phyloP scores from a whole-genome alignment of 2,113 vertebrate genomes.

The Raja brachyura region DNA sequence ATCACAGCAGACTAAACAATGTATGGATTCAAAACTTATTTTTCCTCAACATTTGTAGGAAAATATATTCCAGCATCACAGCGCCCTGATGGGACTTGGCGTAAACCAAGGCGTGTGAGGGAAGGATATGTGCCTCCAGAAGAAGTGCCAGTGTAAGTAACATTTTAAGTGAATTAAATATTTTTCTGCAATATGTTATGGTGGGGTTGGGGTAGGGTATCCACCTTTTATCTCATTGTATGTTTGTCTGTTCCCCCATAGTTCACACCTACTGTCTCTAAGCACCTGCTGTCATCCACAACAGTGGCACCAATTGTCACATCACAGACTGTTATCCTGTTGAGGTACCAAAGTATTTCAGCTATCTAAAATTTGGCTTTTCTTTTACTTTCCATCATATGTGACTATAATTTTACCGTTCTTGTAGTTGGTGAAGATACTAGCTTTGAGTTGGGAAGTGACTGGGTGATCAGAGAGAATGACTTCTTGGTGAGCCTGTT shows the following conservation, averaged over 20 bases:
- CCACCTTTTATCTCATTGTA: background rate
- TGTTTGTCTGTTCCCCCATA: background rate
- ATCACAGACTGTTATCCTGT: background rate
- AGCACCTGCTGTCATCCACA: background rate
- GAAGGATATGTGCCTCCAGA: conserved; percentile 89
- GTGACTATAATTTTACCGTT: background rate
- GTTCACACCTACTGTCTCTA: background rate
- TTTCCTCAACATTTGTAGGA: conserved; percentile 56
- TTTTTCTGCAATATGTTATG: background rate
- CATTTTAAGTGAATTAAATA: background rate
- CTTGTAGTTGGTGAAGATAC: background rate
- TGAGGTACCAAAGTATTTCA: background rate
- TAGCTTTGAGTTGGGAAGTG: background rate
- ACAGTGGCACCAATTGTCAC: background rate
- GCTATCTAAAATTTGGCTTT: background rate
- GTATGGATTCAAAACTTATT: background rate
- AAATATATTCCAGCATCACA: conserved; percentile 90
- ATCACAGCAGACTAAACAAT: background rate
- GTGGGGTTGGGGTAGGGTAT: background rate
- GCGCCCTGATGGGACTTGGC: conserved; percentile 87
- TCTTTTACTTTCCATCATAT: background rate
- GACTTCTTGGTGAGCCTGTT: background rate
- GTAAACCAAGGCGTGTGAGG: conserved; percentile 81
- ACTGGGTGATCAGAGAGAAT: background rate
- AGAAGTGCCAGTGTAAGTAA: conserved; percentile 85